Evolutionary conservation across 1,140 invertebrate genomes (phyloP), one percentile per base, ranked within the genome.

Genomic region (Drosophila nigromelanica): DNA sequence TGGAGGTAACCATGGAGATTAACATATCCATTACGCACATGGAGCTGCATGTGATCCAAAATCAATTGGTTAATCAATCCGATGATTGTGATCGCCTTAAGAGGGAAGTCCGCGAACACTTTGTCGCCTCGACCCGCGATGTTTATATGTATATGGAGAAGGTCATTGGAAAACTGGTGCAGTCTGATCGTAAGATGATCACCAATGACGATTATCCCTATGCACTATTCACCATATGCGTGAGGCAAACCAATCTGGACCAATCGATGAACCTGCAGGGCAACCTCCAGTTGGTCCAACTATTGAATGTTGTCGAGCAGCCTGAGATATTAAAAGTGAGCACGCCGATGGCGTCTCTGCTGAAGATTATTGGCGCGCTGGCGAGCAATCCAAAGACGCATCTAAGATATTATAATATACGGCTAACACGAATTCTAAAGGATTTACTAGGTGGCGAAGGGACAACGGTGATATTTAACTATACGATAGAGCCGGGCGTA

Each of bases 321-420:
- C 2, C 7, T 1, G n/a, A n/a, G 7, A 14, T 0, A 12, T 47
- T 5, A n/a, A 14, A 7, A 4, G 7, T 55, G 5, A 21, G 33
- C n/a, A 37, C 61, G 3, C 52, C 81, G 3, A 30, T 80, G 51
- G 43, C 58, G 2, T 43, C 60, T 0, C 24, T 86, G 8, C 12
- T 66, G 0, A 78, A 52, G 15, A 40, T 75, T 4, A 47, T 86
- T 3, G 47, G 39, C 3, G 74, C 51, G 5, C 24, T 86, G 40
- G 67, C 59, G 3, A 35, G 40, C 12, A 75, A 42, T 42, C 21
- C 48, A 3, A 86, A 86, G 42, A 67, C 77, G 0, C 81, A 86
- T 24, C 45, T 86, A 0, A 37, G 78, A 18, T 86, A 86, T 24
- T 50, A 86, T 12, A 86, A 86, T 18, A 74, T 78, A n/a, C 24